Percentiles rank a stretch among this genome's conserved stretches.
Evolutionary conservation across 2,888 invertebrate genomes (phyloP).

Genomic region (Leuctra nigra): DNA sequence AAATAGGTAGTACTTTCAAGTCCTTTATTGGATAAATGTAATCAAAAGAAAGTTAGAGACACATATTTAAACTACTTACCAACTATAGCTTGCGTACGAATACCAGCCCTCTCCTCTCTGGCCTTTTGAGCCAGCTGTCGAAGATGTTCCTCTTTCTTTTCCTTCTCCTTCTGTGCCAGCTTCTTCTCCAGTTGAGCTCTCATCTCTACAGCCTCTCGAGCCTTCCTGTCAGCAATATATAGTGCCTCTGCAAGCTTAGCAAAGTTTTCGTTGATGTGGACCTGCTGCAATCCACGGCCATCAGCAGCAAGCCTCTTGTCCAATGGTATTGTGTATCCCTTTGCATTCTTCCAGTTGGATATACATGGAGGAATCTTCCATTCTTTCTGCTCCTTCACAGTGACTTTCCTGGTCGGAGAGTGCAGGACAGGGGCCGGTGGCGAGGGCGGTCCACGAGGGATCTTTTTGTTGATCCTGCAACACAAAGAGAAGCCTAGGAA

Average conservation of each 20-base stretch:
- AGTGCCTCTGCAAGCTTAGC: constrained; percentile 96
- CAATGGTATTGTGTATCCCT: constrained; percentile 94
- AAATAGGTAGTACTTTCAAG: too few species aligned
- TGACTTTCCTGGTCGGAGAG: constrained; percentile 92
- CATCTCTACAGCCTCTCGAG: constrained; percentile 95
- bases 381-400: constrained; percentile 97
- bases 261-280: constrained; percentile 98
- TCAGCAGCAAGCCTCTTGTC: constrained; percentile 98
- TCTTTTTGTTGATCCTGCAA: constrained; percentile 92
- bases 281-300: constrained; percentile 92
- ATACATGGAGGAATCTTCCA: constrained; percentile 99
- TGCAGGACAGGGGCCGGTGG: constrained; percentile 99
- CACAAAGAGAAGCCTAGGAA: background rate
- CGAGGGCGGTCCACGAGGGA: constrained; percentile 96
- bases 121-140: constrained; percentile 91
- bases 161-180: constrained; percentile 95
- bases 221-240: constrained; percentile 96
- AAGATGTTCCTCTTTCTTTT: constrained; percentile 93
- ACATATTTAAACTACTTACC: constrained; percentile 33
- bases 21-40: background rate
- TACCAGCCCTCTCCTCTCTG: constrained; percentile 88
- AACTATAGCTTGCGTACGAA: constrained; percentile 44
- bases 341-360: constrained; percentile 99
- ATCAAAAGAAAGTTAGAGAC: background rate
- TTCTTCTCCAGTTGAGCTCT: constrained; percentile 93